phyloP scores from a whole-genome alignment of 2,113 vertebrate species.

The Blennius ocellaris region DNA sequence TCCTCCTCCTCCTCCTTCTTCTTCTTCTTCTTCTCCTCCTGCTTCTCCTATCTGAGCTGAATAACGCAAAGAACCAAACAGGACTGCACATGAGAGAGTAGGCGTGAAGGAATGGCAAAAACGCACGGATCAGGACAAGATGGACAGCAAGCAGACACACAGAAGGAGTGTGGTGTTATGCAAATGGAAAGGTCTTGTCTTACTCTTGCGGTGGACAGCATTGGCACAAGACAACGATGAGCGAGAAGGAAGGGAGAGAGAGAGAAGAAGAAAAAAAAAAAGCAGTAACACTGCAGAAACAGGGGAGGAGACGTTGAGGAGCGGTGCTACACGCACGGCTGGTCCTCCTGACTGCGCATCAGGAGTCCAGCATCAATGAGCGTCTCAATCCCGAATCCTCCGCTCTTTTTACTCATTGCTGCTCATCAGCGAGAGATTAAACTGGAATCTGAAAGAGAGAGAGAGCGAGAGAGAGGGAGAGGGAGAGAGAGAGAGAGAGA shows the following conservation, averaged over 20 bases:
- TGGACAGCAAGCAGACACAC: slow-evolving; percentile 62
- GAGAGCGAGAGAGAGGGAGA: too few species aligned
- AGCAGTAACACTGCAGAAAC: slow-evolving; percentile 78
- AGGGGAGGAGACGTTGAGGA: slow-evolving; percentile 77
- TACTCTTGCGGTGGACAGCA: slow-evolving; percentile 71
- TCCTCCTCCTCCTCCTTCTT: not conserved
- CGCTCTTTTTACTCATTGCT: too few species aligned
- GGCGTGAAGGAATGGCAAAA: slow-evolving; percentile 75
- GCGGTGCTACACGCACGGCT: slow-evolving; percentile 67
- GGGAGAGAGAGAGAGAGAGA: too few species aligned
- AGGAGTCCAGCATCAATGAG: slow-evolving; percentile 63
- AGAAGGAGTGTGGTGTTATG: slow-evolving; percentile 58
- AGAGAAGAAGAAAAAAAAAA: slow-evolving; percentile 7
- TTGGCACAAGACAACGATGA: slow-evolving; percentile 66
- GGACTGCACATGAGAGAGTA: slow-evolving; percentile 70
- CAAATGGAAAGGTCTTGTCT: slow-evolving; percentile 62
- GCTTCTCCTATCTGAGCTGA: slow-evolving; percentile 41
- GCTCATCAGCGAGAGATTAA: slow-evolving; percentile 7
- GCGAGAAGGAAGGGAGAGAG: slow-evolving; percentile 37
- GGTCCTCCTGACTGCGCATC: slow-evolving; percentile 77
- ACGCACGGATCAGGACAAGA: slow-evolving; percentile 64
- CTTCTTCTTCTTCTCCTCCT: not conserved
- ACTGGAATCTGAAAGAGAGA: not conserved
- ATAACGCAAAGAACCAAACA: slow-evolving; percentile 59
- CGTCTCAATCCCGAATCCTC: slow-evolving; percentile 46